Conservation (phyloP, 2,888 invertebrate genomes). For the Quadroppia sp. region DNA sequence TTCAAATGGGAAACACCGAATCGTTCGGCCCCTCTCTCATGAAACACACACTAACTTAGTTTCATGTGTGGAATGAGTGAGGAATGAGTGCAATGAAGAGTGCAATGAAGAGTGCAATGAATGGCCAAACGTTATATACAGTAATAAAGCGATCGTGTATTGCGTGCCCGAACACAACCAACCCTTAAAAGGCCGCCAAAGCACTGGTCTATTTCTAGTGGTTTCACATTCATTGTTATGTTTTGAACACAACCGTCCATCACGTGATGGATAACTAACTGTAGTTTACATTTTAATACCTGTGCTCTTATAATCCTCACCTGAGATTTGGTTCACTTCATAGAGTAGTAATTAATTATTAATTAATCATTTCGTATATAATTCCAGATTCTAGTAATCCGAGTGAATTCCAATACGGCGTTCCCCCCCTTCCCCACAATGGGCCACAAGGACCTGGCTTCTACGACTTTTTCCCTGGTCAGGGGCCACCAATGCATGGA, state of each 20-base stretch:
- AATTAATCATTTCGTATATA: slow-evolving; percentile 37
- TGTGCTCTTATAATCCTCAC: not conserved
- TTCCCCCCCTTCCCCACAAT: slow-evolving; percentile 40
- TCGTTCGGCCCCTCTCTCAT: slow-evolving; percentile 1
- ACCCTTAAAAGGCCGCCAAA: slow-evolving; percentile 5
- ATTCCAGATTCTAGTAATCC: slow-evolving; percentile 49
- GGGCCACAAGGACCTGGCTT: slow-evolving; percentile 48
- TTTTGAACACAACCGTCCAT: not conserved
- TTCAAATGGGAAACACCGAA: not conserved
- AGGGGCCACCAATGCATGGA: slow-evolving; percentile 37
- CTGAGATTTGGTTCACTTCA: slow-evolving; percentile 6
- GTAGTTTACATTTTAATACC: not conserved
- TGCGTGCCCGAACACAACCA: slow-evolving; percentile 1
- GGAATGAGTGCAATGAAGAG: not conserved
- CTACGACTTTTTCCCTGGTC: slow-evolving; percentile 79
- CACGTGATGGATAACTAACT: slow-evolving; percentile 11
- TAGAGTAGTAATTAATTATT: not conserved
- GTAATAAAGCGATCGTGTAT: slow-evolving; percentile 8
- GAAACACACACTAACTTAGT: slow-evolving; percentile 9
- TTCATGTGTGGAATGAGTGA: not conserved
- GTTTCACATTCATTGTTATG: slow-evolving; percentile 10
- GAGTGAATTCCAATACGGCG: slow-evolving; percentile 48
- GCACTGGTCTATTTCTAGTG: not conserved
- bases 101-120: too few relatives aligned
- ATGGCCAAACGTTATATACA: not conserved